Evolutionary conservation across 2,113 vertebrate genomes (phyloP).

Genomic region (Anseranas semipalmata): DNA sequence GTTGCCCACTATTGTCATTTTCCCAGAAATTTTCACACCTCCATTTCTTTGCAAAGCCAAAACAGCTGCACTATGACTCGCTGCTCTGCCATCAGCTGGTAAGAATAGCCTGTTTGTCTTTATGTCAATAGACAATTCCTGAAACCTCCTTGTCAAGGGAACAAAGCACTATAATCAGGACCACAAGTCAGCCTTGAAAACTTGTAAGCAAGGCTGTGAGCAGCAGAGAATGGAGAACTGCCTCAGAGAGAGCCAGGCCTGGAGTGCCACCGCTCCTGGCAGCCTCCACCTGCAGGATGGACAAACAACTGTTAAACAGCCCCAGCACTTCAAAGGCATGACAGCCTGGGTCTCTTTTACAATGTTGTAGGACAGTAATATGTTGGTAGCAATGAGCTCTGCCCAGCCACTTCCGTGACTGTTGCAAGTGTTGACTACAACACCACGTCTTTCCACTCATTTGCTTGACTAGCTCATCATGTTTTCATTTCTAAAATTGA

Average conservation of each 20-base stretch:
- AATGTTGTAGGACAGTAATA: not conserved
- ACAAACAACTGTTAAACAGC: not conserved
- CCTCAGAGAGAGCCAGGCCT: not conserved
- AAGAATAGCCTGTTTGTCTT: not conserved
- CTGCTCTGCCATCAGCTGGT: not conserved
- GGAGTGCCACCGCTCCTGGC: not conserved
- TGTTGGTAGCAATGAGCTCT: not conserved
- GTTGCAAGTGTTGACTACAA: not conserved
- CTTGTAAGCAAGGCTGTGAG: not conserved
- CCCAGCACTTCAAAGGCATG: not conserved
- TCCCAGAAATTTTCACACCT: not conserved
- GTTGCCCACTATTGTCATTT: not conserved
- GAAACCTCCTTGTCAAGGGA: not conserved
- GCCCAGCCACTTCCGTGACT: not conserved
- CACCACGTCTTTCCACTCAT: rapidly evolving
- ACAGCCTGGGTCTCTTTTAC: not conserved
- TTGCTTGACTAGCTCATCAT: not conserved
- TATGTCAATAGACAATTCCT: not conserved
- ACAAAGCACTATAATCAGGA: not conserved
- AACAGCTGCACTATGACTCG: not conserved
- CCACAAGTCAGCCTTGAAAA: not conserved
- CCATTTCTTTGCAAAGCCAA: not conserved
- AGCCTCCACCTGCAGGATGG: not conserved
- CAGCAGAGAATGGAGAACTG: not conserved
- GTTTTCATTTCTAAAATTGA: not conserved